Percentiles rank a stretch among this genome's conserved stretches.
These are phyloP conservation scores for Furcula furcula DNA, from an alignment of 2,888 invertebrate genomes.

Conservation along the genomic window DNA sequence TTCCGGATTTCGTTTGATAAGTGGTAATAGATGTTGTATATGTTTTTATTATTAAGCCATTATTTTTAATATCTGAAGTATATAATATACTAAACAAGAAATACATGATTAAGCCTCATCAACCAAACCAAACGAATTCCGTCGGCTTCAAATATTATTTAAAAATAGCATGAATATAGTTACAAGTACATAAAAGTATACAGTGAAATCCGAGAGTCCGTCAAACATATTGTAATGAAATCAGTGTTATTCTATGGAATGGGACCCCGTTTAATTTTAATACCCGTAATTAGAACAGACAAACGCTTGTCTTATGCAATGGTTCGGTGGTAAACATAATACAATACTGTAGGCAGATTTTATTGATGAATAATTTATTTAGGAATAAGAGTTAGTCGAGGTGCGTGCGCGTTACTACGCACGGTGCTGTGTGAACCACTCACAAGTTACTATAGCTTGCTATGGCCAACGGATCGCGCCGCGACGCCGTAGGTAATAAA, in stretches of 20 bases:
- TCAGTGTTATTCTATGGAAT: neutral
- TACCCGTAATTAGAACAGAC: constrained; percentile 15
- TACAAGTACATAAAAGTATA: too few species aligned
- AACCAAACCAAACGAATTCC: too few species aligned
- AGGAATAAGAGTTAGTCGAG: neutral
- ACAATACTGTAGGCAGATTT: constrained; percentile 16
- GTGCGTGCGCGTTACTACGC: too few species aligned
- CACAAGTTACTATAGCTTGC: too few species aligned
- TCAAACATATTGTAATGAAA: neutral
- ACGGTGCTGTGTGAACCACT: too few species aligned
- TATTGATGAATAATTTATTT: neutral
- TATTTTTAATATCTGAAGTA: neutral
- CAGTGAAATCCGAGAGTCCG: neutral
- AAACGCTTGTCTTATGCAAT: constrained; percentile 11
- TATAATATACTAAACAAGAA: too few species aligned
- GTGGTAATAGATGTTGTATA: too few species aligned
- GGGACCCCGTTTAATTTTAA: constrained; percentile 1
- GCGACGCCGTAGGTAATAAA: too few species aligned
- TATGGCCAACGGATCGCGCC: too few species aligned
- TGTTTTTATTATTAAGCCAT: neutral
- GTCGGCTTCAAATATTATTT: too few species aligned
- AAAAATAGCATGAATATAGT: too few species aligned
- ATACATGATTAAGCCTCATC: too few species aligned
- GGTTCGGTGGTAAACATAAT: constrained; percentile 20
- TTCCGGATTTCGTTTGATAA: constrained; percentile 1